Evolutionary conservation across 2,113 vertebrate species (phyloP).

Genomic region (cat (Felis catus)): DNA sequence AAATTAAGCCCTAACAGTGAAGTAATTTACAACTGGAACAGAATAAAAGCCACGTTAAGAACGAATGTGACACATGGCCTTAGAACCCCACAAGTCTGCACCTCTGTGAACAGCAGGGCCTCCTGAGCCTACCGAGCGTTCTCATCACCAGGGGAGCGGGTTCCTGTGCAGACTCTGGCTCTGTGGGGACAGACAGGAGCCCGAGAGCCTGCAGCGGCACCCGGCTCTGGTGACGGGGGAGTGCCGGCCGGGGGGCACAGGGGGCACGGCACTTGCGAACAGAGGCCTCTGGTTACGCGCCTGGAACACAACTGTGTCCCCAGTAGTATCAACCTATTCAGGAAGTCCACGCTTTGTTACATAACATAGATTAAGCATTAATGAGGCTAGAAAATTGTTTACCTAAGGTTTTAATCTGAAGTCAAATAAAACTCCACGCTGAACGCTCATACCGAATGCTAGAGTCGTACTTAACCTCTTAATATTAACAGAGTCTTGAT

Average conservation of each 20-base stretch:
- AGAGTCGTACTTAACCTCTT: slow-evolving; percentile 70
- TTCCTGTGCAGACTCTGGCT: neutral
- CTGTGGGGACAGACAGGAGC: neutral
- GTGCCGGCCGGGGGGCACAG: neutral
- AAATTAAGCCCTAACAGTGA: neutral
- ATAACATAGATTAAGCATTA: slow-evolving; percentile 83
- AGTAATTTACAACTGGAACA: neutral
- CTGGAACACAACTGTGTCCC: slow-evolving; percentile 42
- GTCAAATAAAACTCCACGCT: slow-evolving; percentile 79
- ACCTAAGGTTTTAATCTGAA: slow-evolving; percentile 79
- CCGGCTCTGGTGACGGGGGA: neutral
- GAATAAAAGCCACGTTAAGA: slow-evolving; percentile 9
- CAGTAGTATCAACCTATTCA: slow-evolving; percentile 42
- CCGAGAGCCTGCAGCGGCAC: neutral
- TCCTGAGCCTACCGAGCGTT: neutral
- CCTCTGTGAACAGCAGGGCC: neutral
- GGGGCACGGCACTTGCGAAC: accelerated
- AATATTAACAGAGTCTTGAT: slow-evolving; percentile 66
- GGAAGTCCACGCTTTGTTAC: slow-evolving; percentile 79
- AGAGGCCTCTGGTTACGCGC: neutral
- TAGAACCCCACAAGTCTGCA: neutral
- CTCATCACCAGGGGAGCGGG: neutral
- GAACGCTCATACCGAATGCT: slow-evolving; percentile 49
- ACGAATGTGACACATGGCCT: accelerated
- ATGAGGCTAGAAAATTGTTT: slow-evolving; percentile 82